Percentiles rank a stretch among this genome's conserved stretches.
These are phyloP conservation scores for Ypsolopha sequella DNA, from an alignment of 2,888 invertebrate species.

Conservation along the genomic window DNA sequence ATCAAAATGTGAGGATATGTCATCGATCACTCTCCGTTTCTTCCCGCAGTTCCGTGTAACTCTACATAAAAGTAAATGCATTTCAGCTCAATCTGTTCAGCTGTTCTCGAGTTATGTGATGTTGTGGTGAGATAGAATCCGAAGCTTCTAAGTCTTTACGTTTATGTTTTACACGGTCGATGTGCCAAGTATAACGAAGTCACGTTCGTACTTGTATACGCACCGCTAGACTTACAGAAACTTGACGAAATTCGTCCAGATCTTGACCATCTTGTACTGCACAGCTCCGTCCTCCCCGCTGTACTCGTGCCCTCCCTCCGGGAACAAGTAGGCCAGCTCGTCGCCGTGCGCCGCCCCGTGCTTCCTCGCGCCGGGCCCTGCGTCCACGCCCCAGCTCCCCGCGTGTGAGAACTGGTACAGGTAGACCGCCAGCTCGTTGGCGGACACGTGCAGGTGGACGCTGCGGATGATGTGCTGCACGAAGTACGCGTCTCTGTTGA, in stretches of 20 bases:
- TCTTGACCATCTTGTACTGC: conserved; percentile 27
- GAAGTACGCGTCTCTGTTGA: conserved; percentile 48
- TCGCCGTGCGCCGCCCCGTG: conserved; percentile 53
- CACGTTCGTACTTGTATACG: no score
- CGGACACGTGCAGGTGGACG: conserved; percentile 30
- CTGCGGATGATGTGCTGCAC: conserved; percentile 43
- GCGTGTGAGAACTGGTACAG: conserved; percentile 49
- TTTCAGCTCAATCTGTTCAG: background rate
- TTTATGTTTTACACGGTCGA: background rate
- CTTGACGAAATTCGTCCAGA: conserved; percentile 56
- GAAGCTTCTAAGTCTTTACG: no score
- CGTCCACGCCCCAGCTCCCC: conserved; percentile 31
- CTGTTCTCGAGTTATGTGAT: no score
- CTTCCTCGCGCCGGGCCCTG: conserved; percentile 32
- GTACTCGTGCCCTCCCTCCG: conserved; percentile 20
- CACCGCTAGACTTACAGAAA: conserved; percentile 34
- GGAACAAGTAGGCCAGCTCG: conserved; percentile 47
- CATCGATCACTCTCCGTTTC: background rate
- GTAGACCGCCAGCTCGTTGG: conserved; percentile 28
- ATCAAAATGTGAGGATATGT: no score
- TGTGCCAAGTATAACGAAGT: no score
- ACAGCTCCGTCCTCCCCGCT: conserved; percentile 35
- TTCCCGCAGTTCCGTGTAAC: background rate
- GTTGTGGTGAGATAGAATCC: no score
- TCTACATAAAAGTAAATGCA: background rate